Percentiles rank a stretch among this genome's conserved stretches.
Evolutionary conservation across 2,888 invertebrate species (phyloP).

Genomic region (Zaprionus obscuricornis): DNA sequence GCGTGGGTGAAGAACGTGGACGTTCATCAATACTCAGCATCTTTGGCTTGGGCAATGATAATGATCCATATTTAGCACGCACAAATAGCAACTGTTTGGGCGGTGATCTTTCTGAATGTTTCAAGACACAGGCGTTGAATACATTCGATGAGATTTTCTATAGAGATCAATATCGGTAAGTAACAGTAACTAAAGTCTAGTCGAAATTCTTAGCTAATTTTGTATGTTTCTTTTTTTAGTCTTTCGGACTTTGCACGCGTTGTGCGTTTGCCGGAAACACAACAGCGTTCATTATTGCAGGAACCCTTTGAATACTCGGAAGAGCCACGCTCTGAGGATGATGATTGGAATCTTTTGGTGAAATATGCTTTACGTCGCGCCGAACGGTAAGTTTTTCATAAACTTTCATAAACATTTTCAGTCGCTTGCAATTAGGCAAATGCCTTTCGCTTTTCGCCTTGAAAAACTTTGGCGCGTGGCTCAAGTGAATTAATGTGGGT

Average conservation of each 20-base stretch:
- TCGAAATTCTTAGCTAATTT: too few relatives aligned
- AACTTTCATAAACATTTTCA: too few relatives aligned
- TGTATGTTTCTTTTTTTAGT: too few relatives aligned
- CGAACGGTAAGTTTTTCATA: slow-evolving; percentile 86
- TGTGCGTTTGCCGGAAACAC: slow-evolving; percentile 87
- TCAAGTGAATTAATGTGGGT: slow-evolving; percentile 56
- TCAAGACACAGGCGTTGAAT: slow-evolving; percentile 90
- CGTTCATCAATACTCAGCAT: slow-evolving; percentile 90
- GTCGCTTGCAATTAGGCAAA: slow-evolving; percentile 58
- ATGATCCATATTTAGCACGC: slow-evolving; percentile 90
- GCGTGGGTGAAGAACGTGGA: slow-evolving; percentile 81
- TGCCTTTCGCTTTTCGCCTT: too few relatives aligned
- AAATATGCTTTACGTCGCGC: slow-evolving; percentile 91
- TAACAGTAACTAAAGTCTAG: too few relatives aligned
- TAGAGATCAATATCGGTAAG: slow-evolving; percentile 85
- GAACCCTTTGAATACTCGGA: slow-evolving; percentile 90
- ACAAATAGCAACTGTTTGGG: slow-evolving; percentile 89
- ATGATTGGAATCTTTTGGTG: slow-evolving; percentile 91
- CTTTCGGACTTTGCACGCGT: slow-evolving; percentile 89
- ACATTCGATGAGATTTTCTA: slow-evolving; percentile 92
- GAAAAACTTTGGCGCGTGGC: slow-evolving; percentile 18
- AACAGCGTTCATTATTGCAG: slow-evolving; percentile 87
- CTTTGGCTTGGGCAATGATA: slow-evolving; percentile 91
- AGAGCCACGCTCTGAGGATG: slow-evolving; percentile 88
- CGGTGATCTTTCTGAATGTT: slow-evolving; percentile 92